These are phyloP conservation scores for Coronaproctus castanopsis DNA, from an alignment of 2,888 invertebrate genomes.

Conservation along the genomic window DNA sequence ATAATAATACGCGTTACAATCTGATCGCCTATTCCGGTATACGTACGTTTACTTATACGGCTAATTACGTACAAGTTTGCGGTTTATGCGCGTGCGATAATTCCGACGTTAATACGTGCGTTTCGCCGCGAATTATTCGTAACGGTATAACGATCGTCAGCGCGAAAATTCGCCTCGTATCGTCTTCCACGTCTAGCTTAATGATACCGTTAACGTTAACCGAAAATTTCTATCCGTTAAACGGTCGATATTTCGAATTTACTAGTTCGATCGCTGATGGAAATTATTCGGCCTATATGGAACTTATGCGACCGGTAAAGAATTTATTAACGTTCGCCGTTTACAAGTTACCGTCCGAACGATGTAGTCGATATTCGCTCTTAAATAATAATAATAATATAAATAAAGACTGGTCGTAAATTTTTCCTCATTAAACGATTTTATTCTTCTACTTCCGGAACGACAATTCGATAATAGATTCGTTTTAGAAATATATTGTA, in stretches of 20 bases:
- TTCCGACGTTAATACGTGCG: background rate
- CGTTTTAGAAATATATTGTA: too few species aligned
- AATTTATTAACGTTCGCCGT: background rate
- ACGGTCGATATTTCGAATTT: background rate
- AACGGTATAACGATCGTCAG: background rate
- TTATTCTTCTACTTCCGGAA: too few species aligned
- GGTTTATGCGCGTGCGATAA: background rate
- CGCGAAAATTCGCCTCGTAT: background rate
- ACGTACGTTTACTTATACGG: background rate
- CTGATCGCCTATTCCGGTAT: background rate
- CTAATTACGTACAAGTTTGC: background rate
- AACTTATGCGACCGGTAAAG: background rate
- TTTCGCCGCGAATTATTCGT: background rate
- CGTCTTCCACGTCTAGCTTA: background rate
- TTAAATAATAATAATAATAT: too few species aligned
- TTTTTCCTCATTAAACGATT: too few species aligned
- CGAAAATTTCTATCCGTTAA: background rate
- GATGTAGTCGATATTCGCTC: too few species aligned
- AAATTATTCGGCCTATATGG: background rate
- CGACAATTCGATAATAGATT: too few species aligned
- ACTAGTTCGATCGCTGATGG: background rate
- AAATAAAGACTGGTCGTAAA: too few species aligned
- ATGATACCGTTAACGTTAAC: background rate
- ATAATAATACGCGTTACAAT: background rate
- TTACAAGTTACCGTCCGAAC: background rate